Evolutionary conservation across 1,140 invertebrate species (phyloP).

Genomic region (Drosophila dunni): DNA sequence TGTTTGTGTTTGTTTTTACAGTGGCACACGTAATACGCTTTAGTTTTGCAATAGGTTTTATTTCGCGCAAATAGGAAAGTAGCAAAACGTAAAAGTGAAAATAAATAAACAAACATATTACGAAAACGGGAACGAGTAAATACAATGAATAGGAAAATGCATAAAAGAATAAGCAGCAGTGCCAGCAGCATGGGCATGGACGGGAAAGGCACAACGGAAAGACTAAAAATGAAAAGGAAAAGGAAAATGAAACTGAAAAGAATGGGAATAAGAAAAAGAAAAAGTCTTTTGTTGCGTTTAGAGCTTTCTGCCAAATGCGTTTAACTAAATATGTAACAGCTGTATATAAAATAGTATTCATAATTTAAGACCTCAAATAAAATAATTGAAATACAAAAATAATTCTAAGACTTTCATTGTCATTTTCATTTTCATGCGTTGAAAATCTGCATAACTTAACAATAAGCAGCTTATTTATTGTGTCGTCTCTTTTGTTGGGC

Average conservation of each 20-base stretch:
- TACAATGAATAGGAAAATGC: conserved; percentile 18
- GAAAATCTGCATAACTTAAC: too few species aligned
- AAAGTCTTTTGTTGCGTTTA: conserved; percentile 27
- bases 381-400: not conserved
- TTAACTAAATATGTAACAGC: not conserved
- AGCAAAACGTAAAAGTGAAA: conserved; percentile 61
- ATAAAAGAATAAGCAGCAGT: too few species aligned
- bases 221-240: conserved; percentile 7
- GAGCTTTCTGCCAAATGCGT: not conserved
- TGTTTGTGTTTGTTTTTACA: conserved; percentile 23
- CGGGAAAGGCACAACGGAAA: not conserved
- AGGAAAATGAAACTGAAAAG: conserved; percentile 17
- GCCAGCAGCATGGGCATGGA: not conserved
- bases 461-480: too few species aligned
- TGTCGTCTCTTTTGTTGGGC: too few species aligned
- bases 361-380: not conserved
- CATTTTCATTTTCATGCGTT: too few species aligned
- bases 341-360: not conserved
- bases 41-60: conserved; percentile 45
- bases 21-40: conserved; percentile 51
- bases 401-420: too few species aligned
- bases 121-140: conserved; percentile 18
- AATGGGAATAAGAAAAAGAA: conserved; percentile 21
- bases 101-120: conserved; percentile 51
- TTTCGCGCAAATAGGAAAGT: conserved; percentile 57